Evolutionary conservation across 2,888 invertebrate genomes (phyloP).

Genomic region (Eupithecia dodoneata): DNA sequence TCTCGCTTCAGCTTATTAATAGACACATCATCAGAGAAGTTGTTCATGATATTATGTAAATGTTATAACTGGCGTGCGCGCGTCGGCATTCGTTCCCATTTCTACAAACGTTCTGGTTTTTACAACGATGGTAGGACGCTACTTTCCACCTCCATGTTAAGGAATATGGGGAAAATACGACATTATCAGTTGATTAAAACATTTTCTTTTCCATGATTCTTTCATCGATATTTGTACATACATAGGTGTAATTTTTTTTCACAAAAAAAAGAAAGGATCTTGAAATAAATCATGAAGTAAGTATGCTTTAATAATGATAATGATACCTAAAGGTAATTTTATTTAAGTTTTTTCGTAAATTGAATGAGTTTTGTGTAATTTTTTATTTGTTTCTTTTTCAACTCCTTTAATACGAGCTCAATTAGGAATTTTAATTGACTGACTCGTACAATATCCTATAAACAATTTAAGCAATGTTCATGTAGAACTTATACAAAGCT

Average conservation of each 20-base stretch:
- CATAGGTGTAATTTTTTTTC: not conserved
- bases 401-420: not conserved
- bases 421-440: not conserved
- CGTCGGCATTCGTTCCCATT: constrained; percentile 66
- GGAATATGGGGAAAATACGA: constrained; percentile 13
- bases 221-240: no score
- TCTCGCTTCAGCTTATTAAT: constrained; percentile 48
- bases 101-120: constrained; percentile 59
- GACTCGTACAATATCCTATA: not conserved
- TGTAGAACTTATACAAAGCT: not conserved
- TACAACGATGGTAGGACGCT: constrained; percentile 44
- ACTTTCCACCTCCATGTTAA: constrained; percentile 40
- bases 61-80: constrained; percentile 65
- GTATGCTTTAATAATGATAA: not conserved
- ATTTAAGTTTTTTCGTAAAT: not conserved
- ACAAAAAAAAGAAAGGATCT: not conserved
- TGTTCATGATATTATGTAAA: constrained; percentile 67
- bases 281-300: not conserved
- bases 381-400: not conserved
- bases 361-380: not conserved
- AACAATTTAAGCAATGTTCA: not conserved
- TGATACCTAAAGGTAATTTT: not conserved
- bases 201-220: no score
- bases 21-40: constrained; percentile 39
- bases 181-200: no score